Conservation (phyloP, 1,140 invertebrate species). For the Achatina immaculata region DNA sequence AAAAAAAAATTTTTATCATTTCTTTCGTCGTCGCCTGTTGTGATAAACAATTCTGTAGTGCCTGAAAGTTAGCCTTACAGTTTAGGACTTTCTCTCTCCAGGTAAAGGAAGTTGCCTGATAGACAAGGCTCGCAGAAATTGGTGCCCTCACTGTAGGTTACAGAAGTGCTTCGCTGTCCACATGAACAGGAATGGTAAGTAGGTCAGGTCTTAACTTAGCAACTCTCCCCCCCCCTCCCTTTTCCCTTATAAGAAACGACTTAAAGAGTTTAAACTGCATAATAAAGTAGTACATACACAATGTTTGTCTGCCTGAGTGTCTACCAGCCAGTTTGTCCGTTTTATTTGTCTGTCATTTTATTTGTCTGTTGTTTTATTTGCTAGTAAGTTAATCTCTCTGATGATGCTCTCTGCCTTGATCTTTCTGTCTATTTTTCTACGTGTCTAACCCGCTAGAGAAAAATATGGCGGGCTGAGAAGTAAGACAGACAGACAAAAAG, state of each 20-base stretch:
- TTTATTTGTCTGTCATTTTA: too few relatives aligned
- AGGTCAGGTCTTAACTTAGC: too few relatives aligned
- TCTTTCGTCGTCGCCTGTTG: too few relatives aligned
- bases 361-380: too few relatives aligned
- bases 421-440: too few relatives aligned
- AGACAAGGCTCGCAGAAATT: constrained; percentile 87
- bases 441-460: neutral
- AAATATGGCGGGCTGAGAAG: neutral
- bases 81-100: constrained; percentile 74
- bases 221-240: constrained; percentile 27
- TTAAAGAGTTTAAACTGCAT: neutral
- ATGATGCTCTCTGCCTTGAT: too few relatives aligned
- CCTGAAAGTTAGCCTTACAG: too few relatives aligned
- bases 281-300: neutral
- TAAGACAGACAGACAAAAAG: neutral
- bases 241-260: neutral
- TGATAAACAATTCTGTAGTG: too few relatives aligned
- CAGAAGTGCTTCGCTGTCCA: constrained; percentile 83
- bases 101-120: constrained; percentile 83
- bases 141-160: constrained; percentile 88
- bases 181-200: constrained; percentile 84
- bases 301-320: neutral
- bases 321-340: neutral
- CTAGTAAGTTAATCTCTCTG: too few relatives aligned
- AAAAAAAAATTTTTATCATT: too few relatives aligned